A percentile compares a stretch with the other conserved stretches of the same genome.
These are phyloP conservation scores for Lochmaea capreae DNA, from an alignment of 2,888 invertebrate species.

Conservation along the genomic window DNA sequence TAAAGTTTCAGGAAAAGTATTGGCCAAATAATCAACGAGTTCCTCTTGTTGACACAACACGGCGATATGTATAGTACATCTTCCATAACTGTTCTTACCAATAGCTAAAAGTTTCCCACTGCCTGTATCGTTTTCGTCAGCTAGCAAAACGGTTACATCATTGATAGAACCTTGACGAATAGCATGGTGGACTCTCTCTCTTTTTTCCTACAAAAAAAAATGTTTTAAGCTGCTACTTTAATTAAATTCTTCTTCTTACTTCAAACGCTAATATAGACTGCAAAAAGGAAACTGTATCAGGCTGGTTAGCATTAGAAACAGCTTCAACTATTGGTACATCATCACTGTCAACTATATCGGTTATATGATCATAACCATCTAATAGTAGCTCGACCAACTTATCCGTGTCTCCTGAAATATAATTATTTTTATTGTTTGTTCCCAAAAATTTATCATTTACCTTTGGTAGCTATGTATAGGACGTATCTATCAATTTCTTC, in stretches of 20 bases:
- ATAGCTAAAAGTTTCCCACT: constrained; percentile 70
- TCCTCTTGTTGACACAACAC: constrained; percentile 86
- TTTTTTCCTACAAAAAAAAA: constrained; percentile 72
- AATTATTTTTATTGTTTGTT: neutral
- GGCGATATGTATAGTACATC: constrained; percentile 87
- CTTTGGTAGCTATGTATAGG: constrained; percentile 80
- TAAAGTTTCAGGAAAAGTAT: constrained; percentile 78
- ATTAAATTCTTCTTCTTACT: constrained; percentile 65
- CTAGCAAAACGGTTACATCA: constrained; percentile 70
- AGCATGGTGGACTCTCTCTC: constrained; percentile 81
- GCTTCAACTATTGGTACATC: constrained; percentile 78
- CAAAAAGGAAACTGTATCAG: constrained; percentile 76
- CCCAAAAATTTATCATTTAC: constrained; percentile 63
- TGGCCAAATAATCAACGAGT: constrained; percentile 81
- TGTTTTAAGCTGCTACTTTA: neutral
- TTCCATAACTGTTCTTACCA: constrained; percentile 77
- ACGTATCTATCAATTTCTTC: constrained; percentile 85
- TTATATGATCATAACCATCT: constrained; percentile 89
- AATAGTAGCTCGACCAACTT: constrained; percentile 76
- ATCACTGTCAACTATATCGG: constrained; percentile 81
- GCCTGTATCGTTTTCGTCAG: constrained; percentile 67
- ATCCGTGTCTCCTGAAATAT: constrained; percentile 71
- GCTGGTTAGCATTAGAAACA: constrained; percentile 75
- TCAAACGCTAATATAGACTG: constrained; percentile 81
- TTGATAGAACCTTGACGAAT: constrained; percentile 75